phyloP scores from a whole-genome alignment of 1,140 invertebrate species.

The Micrasema longulum region DNA sequence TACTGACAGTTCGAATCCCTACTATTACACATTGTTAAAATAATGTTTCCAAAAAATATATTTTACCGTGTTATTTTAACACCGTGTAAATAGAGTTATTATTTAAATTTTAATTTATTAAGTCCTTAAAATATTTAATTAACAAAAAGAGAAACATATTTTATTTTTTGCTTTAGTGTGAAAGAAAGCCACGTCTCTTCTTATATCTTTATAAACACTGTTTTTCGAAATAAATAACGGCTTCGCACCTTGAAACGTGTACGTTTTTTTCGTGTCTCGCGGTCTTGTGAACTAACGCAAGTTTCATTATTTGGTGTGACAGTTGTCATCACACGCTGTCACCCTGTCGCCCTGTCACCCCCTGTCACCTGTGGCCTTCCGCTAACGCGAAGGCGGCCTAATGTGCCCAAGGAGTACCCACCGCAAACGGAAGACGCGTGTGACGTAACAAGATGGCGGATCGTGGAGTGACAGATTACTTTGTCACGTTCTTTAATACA shows the following conservation, averaged over 20 bases:
- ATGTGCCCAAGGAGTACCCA: too few species aligned
- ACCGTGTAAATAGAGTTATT: too few species aligned
- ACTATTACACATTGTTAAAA: too few species aligned
- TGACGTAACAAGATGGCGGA: too few species aligned
- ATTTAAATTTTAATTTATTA: background rate
- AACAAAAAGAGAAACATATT: background rate
- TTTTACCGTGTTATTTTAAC: too few species aligned
- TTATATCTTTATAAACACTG: background rate
- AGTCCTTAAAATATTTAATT: background rate
- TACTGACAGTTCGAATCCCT: too few species aligned
- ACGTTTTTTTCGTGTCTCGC: too few species aligned
- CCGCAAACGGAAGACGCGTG: too few species aligned
- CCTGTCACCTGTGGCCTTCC: background rate
- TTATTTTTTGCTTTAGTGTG: background rate
- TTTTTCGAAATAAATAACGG: background rate
- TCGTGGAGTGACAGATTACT: too few species aligned
- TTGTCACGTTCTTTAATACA: too few species aligned
- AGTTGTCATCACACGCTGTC: slow-evolving; percentile 1
- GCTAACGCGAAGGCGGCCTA: background rate
- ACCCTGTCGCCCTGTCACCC: slow-evolving; percentile 6
- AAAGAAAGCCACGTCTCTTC: background rate
- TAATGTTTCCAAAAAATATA: too few species aligned
- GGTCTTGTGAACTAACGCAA: background rate
- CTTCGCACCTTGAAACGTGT: too few species aligned
- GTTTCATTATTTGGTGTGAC: slow-evolving; percentile 7